Evolutionary conservation across 2,888 invertebrate species (phyloP), one percentile per base, ranked within the genome.

Genomic region (Pristionchus japonicus): DNA sequence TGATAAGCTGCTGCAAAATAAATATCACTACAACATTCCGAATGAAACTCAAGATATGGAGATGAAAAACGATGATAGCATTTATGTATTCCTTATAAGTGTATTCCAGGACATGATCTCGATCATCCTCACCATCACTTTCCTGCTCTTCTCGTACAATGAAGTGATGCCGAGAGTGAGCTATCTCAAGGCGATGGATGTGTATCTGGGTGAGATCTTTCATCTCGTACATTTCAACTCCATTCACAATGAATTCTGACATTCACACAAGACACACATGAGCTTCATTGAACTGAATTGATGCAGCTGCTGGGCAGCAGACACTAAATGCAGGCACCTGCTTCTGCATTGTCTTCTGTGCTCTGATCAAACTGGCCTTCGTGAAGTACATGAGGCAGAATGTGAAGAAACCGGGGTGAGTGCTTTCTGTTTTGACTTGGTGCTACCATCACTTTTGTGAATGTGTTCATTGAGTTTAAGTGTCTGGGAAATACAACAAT

Each of bases 311-410:
- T 43, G 11, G 43, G 6, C 43, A 43, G 43, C 43, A 43, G 43
- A 43, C 43, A 9, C 43, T 11, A 43, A 43, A 57, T 43, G 13
- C 67, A 89, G 89, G 91, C 9, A 93, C 92, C n/a, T 94, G 94
- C 85, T 94, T 94, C 90, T 90, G 91, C 90, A 93, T 94, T 86
- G 94, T 94, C 40, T 94, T 94, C 88, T 89, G 93, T 15, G 93
- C 94, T n/a, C 90, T 94, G 20, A 93, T 94, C 87, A 94, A 94
- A 88, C 89, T 94, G 82, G 93, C 93, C 6, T 89, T 93, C 31
- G 91, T 94, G 31, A 94, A 93, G 88, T 94, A 93, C 89, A 93
- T 93, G 93, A 89, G 93, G 23, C 93, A 93, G 89, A 89, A 87
- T 57, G 57, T 90, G 47, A 88, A 87, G 15, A 88, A 89, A 13